Evolutionary conservation across 2,888 invertebrate species (phyloP), one percentile per base, ranked within the genome.

Genomic region (Belgica antarctica): DNA sequence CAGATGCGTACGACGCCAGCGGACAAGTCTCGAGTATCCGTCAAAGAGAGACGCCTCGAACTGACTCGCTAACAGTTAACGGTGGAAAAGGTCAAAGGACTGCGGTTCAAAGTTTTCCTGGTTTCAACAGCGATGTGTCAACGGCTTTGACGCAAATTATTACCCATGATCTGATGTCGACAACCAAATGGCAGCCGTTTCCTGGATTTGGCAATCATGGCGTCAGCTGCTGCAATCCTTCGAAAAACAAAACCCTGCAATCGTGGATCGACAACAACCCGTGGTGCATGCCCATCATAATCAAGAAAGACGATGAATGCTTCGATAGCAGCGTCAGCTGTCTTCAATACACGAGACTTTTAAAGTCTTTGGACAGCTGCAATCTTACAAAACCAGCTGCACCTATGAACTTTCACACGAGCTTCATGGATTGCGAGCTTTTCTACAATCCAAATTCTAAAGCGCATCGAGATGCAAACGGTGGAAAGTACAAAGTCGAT

Each of bases 351-450:
- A 65, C 46, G 1, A 22, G 24, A 24, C 5, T 46, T 1, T 17
- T 65, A 27, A 34, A 15, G 1, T 22, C 63, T 3, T 15, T 34
- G 22, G 46, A 65, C n/a, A 25, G 46, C 15, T 65, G 63, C 19
- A 25, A 31, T 7, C 2, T 68, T 1, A 3, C 28, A 5, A 1
- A 1, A 22, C 8, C 68, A 4, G 22, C 68, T 2, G 2, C 27
- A 8, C 52, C 31, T 12, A 46, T 68, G 2, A 68, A 68, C 34
- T 68, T 68, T 17, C 68, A 68, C n/a, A 68, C 68, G 8, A 31
- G 52, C 19, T 68, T n/a, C 31, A 12, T 68, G 4, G 68, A 68
- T 34, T 1, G 4, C 4, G 68, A 68, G 31, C 19, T 68, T 2
- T 31, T 68, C 57, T 68, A 68, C 22, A 28, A 68, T 34, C 8